Conservation (phyloP, 2,888 invertebrate genomes). For the Idaea straminata region DNA sequence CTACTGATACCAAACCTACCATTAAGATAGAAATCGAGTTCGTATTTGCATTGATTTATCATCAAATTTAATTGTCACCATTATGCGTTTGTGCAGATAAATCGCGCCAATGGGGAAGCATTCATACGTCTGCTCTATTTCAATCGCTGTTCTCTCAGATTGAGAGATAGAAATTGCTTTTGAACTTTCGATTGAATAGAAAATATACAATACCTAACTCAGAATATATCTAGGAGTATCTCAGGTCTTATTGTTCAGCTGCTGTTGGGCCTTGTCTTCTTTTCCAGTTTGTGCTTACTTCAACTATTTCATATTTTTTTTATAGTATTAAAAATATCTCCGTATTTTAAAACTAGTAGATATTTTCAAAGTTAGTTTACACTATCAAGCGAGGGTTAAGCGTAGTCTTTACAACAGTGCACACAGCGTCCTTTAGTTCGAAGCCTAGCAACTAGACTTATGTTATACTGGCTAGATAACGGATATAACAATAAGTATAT, state of each 20-base stretch:
- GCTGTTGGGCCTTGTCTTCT: background rate
- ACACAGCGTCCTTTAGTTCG: too few relatives aligned
- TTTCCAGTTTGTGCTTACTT: background rate
- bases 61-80: slow-evolving; percentile 5
- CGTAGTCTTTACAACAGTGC: too few relatives aligned
- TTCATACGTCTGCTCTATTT: slow-evolving; percentile 3
- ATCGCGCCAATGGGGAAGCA: slow-evolving; percentile 2
- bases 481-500: too few relatives aligned
- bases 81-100: slow-evolving; percentile 1
- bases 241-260: background rate
- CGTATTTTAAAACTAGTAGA: background rate
- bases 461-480: too few relatives aligned
- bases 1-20: slow-evolving; percentile 1
- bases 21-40: background rate
- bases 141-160: slow-evolving; percentile 2
- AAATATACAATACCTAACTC: background rate
- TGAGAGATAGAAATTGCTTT: slow-evolving; percentile 1
- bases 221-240: background rate
- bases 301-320: background rate
- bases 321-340: background rate
- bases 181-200: background rate
- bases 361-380: too few relatives aligned
- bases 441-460: too few relatives aligned
- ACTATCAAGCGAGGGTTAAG: too few relatives aligned
- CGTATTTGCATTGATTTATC: slow-evolving; percentile 3